Percentiles rank a stretch among this genome's conserved stretches.
Evolutionary conservation across 2,888 invertebrate genomes (phyloP).

Genomic region (Brachylomia viminalis): DNA sequence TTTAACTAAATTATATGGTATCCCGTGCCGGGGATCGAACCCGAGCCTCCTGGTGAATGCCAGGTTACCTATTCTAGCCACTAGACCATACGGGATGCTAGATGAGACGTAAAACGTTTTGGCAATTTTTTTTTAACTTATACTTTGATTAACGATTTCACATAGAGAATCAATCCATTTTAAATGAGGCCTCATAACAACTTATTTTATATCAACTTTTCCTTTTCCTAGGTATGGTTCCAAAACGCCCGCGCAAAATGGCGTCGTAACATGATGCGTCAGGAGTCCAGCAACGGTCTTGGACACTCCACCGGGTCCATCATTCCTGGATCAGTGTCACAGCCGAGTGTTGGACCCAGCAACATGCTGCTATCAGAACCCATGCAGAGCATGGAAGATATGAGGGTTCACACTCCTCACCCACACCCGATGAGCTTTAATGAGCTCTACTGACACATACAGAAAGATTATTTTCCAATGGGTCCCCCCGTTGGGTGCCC

Average conservation of each 20-base stretch:
- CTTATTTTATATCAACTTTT: background rate
- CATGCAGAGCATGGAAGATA: constrained; percentile 82
- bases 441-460: constrained; percentile 83
- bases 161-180: background rate
- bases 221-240: constrained; percentile 97
- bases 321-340: constrained; percentile 67
- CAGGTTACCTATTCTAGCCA: constrained; percentile 93
- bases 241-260: constrained; percentile 99
- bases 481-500: background rate
- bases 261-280: constrained; percentile 97
- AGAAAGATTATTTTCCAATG: constrained; percentile 36
- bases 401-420: constrained; percentile 84
- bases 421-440: constrained; percentile 81
- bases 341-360: constrained; percentile 71
- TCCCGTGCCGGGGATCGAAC: constrained; percentile 93
- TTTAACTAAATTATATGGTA: constrained; percentile 57
- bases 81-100: constrained; percentile 82
- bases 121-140: background rate
- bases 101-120: background rate
- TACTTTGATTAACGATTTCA: background rate
- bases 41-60: constrained; percentile 91
- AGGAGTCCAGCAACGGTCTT: constrained; percentile 89
- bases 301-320: constrained; percentile 77
- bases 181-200: too few relatives aligned
- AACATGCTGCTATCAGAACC: constrained; percentile 79